Conservation (phyloP, 1,140 invertebrate genomes). For the Anadara kagoshimensis region DNA sequence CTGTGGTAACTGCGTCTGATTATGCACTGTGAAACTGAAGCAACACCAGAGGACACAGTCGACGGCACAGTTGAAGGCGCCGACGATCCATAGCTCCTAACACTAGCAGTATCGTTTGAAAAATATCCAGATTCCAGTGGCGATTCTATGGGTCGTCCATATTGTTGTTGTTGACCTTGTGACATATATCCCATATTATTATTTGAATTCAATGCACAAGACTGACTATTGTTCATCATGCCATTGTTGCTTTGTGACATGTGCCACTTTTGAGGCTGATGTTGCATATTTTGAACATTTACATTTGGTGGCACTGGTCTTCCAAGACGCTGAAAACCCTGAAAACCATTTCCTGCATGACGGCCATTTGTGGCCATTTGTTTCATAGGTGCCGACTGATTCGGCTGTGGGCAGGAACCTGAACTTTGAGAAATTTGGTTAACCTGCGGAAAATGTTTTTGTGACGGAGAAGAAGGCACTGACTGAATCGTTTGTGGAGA, state of each 20-base stretch:
- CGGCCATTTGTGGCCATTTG: slow-evolving; percentile 29
- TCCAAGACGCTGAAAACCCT: slow-evolving; percentile 52
- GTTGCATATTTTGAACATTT: slow-evolving; percentile 65
- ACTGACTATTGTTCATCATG: slow-evolving; percentile 39
- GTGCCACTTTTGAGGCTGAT: slow-evolving; percentile 38
- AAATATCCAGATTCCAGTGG: slow-evolving; percentile 64
- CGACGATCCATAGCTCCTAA: slow-evolving; percentile 58
- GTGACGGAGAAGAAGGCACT: slow-evolving; percentile 36
- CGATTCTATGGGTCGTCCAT: slow-evolving; percentile 55
- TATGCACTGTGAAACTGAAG: slow-evolving; percentile 32
- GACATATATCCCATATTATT: slow-evolving; percentile 13
- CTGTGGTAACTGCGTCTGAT: slow-evolving; percentile 17
- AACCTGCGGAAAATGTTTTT: slow-evolving; percentile 35
- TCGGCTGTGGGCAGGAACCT: neutral
- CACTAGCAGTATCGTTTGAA: slow-evolving; percentile 55
- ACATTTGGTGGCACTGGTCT: slow-evolving; percentile 63
- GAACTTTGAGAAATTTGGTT: slow-evolving; percentile 10
- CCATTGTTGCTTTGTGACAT: slow-evolving; percentile 32
- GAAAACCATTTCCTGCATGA: slow-evolving; percentile 27
- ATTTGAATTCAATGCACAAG: slow-evolving; percentile 48
- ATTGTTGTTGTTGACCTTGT: slow-evolving; percentile 31
- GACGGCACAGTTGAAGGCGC: slow-evolving; percentile 53
- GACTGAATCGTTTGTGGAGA: slow-evolving; percentile 29
- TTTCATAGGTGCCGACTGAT: slow-evolving; percentile 27
- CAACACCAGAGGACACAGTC: slow-evolving; percentile 11